Base-by-base conservation (phyloP, 1,140 invertebrate species). In the Schlechtendalia chinensis region DNA sequence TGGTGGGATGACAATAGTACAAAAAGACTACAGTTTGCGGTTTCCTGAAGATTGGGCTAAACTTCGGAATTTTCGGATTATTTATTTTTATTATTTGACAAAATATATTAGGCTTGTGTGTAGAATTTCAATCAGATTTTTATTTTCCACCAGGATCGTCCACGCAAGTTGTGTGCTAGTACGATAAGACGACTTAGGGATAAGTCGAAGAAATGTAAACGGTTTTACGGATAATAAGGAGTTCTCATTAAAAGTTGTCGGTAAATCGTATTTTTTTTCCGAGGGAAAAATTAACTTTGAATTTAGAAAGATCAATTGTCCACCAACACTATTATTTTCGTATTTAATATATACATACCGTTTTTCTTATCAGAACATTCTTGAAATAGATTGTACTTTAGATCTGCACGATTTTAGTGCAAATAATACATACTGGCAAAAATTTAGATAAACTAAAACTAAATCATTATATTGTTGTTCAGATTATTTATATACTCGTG, bases 211-310 rank as follows among this genome's bases (percentile, higher is more conserved):
- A 59, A 58, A 54, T 39, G 16, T 32, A 45, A 77, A 77, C 29
- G 5, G 14, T 39, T 32, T 24, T 39, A 45, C 5, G 17, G 17
- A 32, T 19, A 77, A 77, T 29, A 59, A 59, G 12, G 10, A 3
- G 14, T 59, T 77, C 54, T 59, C 74, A 59, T 77, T 77, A 77
- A 39, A 77, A 77, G 12, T 45, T 75, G 29, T 59, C n/a, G 16
- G 5, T 1, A 58, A 24, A 77, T 19, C 12, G 74, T 50, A 69
- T 39, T 69, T 69, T 69, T 32, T n/a, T n/a, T n/a, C n/a, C n/a
- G n/a, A n/a, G 17, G 29, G 17, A 29, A 27, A 65, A 65, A n/a
- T 65, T 65, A 65, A 39, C 17, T 53, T 12, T 12, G 1, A 12
- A 14, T 53, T 53, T 14, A 53, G 10, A 8, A 14, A 53, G 1